Conservation (phyloP, 2,888 invertebrate species). For the Limnephilus lunatus region DNA sequence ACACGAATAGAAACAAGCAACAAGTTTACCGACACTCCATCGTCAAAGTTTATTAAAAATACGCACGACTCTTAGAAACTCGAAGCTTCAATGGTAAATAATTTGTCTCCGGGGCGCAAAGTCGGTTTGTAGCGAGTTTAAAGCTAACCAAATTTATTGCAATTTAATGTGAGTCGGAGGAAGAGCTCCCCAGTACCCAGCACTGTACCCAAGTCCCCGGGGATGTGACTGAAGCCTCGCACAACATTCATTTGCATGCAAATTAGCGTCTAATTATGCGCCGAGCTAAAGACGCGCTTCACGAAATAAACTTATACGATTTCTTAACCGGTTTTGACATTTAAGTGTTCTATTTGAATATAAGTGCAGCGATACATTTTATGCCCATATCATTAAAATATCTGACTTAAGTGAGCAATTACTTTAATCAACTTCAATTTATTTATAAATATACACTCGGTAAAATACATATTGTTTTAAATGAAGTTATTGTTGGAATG, state of each 20-base stretch:
- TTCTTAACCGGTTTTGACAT: constrained; percentile 38
- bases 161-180: constrained; percentile 51
- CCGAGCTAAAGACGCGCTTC: constrained; percentile 17
- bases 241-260: constrained; percentile 56
- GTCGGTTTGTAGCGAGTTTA: constrained; percentile 18
- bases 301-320: constrained; percentile 37
- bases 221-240: constrained; percentile 50
- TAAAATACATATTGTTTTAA: not conserved
- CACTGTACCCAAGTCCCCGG: not conserved
- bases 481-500: not conserved
- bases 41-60: not conserved
- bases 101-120: not conserved
- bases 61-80: not conserved
- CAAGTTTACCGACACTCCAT: not conserved
- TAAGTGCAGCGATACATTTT: constrained; percentile 10
- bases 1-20: not conserved
- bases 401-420: not conserved
- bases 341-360: constrained; percentile 7
- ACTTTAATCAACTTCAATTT: not conserved
- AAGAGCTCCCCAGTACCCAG: constrained; percentile 41
- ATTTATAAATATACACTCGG: not conserved
- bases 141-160: constrained; percentile 53
- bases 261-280: constrained; percentile 56
- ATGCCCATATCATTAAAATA: constrained; percentile 12
- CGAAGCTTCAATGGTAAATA: not conserved